A percentile compares a stretch with the other conserved stretches of the same genome.
phyloP scores from a whole-genome alignment of 1,140 invertebrate species.

The Babylonia areolata region DNA sequence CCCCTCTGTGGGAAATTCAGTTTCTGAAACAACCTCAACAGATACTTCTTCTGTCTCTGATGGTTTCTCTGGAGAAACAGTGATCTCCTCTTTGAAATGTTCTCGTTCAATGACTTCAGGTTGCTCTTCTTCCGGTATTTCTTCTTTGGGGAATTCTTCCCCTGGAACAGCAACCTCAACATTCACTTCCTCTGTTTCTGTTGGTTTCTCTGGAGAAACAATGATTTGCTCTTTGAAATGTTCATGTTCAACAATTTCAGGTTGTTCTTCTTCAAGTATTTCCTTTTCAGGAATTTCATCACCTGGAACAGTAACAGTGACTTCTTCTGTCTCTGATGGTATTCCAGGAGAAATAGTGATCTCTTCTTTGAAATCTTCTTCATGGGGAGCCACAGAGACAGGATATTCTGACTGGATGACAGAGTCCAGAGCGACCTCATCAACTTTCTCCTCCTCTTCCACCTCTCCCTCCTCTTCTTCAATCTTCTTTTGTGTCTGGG shows the following conservation, averaged over 20 bases:
- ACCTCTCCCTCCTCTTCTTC: constrained; percentile 22
- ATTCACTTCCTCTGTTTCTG: constrained; percentile 6
- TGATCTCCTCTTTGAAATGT: constrained; percentile 27
- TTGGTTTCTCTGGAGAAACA: no score
- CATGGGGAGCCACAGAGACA: constrained; percentile 7
- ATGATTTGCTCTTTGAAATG: constrained; percentile 12
- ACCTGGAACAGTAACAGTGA: constrained; percentile 31
- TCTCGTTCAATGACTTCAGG: not conserved
- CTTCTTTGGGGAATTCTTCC: not conserved
- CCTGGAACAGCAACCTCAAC: no score
- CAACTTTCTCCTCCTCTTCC: constrained; percentile 29
- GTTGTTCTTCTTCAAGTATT: constrained; percentile 10
- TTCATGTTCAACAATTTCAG: constrained; percentile 31
- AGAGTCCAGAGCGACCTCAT: not conserved
- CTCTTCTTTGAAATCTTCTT: no score
- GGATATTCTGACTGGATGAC: constrained; percentile 35
- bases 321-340: constrained; percentile 13
- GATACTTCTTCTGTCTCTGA: constrained; percentile 31
- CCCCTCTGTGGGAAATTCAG: constrained; percentile 28
- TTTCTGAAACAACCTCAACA: constrained; percentile 26
- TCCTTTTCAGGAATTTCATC: constrained; percentile 26
- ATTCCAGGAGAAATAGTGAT: not conserved
- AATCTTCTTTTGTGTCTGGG: constrained; percentile 25
- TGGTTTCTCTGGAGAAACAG: constrained; percentile 21
- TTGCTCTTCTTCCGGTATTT: not conserved